Evolutionary conservation across 1,140 invertebrate genomes (phyloP), one percentile per base, ranked within the genome.

Genomic region (Drosophila pachea): DNA sequence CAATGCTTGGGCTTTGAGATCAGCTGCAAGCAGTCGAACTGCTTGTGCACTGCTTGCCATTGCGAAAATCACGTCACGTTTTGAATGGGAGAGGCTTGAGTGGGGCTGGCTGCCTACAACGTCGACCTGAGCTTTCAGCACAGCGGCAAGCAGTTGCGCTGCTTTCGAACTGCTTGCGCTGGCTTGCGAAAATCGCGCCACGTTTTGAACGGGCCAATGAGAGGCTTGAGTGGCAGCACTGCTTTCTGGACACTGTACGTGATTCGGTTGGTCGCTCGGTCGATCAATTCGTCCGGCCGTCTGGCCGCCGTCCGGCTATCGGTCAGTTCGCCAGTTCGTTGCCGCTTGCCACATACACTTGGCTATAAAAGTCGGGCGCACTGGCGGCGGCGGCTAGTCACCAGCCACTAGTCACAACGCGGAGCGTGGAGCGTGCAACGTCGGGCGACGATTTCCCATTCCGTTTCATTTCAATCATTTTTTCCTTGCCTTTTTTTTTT

Each of bases 331-430:
- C 31, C 52, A 64, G 43, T 64, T 12, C 43, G 33, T 29, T 31
- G 40, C 40, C 40, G 54, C 52, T 61, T 58, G 58, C 32, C 42
- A 56, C 79, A 64, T 63, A 74, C 22, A 22, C 74, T 86, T 74
- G 81, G 81, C 81, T 86, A 86, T 86, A 86, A 86, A 86, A 86
- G 81, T 86, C 73, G 73, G 64, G 59, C 70, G 73, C 81, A 81
- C 38, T 65, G 67, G 35, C 58, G 68, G 12, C 56, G 56, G 52
- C 82, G 65, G 63, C 47, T 78, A 79, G 76, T 79, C 73, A 56
- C 59, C 45, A 65, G 63, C 56, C 35, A 66, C 50, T 35, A 52
- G 48, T 61, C 67, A 58, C 48, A 47, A 48, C 45, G 67, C 66
- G 73, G 55, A 73, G 73, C 73, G 73, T 62, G 72, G 48, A 74